Evolutionary conservation across 2,888 invertebrate genomes (phyloP), one percentile per base, ranked within the genome.

Genomic region (Eupithecia subfuscata): DNA sequence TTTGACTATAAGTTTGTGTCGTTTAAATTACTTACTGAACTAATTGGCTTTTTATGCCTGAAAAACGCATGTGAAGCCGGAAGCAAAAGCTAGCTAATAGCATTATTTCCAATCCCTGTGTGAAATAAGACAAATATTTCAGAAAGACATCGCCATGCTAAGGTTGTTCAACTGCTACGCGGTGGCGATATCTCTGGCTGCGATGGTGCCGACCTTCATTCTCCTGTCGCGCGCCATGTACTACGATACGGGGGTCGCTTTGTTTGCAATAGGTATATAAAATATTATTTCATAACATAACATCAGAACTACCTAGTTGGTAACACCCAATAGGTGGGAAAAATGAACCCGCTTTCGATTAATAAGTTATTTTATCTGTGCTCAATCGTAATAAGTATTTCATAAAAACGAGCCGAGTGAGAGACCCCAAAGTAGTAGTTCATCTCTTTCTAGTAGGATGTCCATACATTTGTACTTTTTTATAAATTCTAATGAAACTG

Each of bases 61-160:
- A 22, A 16, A 63, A 30, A 14, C 30, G 30, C 48, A 18, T 48
- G 48, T 18, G 48, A 18, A 18, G 18, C 18, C 18, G 7, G 8
- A n/a, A 48, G 18, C 48, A 48, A 45, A 14, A 4, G 43, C 12
- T 43, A 43, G 0, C 1, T 40, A 40, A n/a, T n/a, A n/a, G n/a
- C n/a, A n/a, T n/a, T n/a, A n/a, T n/a, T n/a, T n/a, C n/a, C n/a
- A n/a, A 22, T 56, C 9, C 52, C 52, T 9, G 22, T 25, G 25
- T 60, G 25, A 60, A 52, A 22, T 22, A 22, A 60, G 22, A 60
- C 60, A 25, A 25, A 25, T 48, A 18, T 91, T 92, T 70, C 88
- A 94, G 94, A 93, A 92, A 85, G 93, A 94, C 74, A 82, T 92
- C 60, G 78, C 87, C 7, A 92, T 94, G 92, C 79, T 94, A 25